Conservation (phyloP, 2,888 invertebrate genomes). For the Carabus problematicus region DNA sequence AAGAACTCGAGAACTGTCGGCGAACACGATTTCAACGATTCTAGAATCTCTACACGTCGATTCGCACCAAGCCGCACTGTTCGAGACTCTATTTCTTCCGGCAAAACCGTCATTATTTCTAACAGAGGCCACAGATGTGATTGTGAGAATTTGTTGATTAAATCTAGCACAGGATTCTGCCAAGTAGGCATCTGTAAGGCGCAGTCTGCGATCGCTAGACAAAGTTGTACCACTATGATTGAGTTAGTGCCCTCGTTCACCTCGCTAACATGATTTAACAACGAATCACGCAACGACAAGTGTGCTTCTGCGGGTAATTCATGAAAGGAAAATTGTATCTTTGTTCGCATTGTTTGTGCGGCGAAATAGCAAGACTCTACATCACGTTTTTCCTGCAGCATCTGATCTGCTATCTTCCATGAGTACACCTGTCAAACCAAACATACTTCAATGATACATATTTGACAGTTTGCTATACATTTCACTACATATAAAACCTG, state of each 20-base stretch:
- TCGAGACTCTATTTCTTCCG: slow-evolving; percentile 91
- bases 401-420: slow-evolving; percentile 96
- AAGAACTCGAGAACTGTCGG: slow-evolving; percentile 81
- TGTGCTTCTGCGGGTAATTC: slow-evolving; percentile 89
- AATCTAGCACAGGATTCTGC: slow-evolving; percentile 86
- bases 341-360: slow-evolving; percentile 96
- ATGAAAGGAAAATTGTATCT: slow-evolving; percentile 90
- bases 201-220: slow-evolving; percentile 91
- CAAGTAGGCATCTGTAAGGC: slow-evolving; percentile 93
- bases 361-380: slow-evolving; percentile 96
- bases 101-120: slow-evolving; percentile 91
- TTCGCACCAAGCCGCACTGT: slow-evolving; percentile 88
- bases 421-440: slow-evolving; percentile 82
- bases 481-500: too few relatives aligned
- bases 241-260: slow-evolving; percentile 80
- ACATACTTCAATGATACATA: slow-evolving; percentile 35
- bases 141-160: slow-evolving; percentile 78
- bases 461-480: neutral
- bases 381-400: slow-evolving; percentile 87
- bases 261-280: slow-evolving; percentile 85
- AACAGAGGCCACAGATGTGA: slow-evolving; percentile 82
- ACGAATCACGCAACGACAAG: slow-evolving; percentile 85
- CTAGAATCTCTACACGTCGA: slow-evolving; percentile 82
- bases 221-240: slow-evolving; percentile 90
- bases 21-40: slow-evolving; percentile 79